Evolutionary conservation across 2,113 vertebrate species (phyloP).

Genomic region (Chaenocephalus aceratus): DNA sequence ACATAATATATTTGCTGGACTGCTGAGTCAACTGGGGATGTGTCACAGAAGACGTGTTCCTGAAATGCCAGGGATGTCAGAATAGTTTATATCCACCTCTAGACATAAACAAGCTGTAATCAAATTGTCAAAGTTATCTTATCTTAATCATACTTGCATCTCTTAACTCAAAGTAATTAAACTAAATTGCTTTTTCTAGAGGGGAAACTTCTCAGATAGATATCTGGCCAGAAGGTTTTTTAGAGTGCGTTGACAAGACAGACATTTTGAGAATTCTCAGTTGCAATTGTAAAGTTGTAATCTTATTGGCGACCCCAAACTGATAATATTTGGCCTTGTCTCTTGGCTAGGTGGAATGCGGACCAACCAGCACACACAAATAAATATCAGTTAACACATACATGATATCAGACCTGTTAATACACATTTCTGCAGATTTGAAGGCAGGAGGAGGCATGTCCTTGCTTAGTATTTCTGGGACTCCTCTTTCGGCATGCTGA

Average conservation of each 20-base stretch:
- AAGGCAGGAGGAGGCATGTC: neutral
- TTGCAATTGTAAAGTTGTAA: neutral
- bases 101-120: neutral
- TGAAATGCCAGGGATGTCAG: neutral
- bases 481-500: neutral
- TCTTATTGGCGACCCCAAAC: neutral
- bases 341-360: neutral
- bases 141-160: neutral
- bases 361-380: neutral
- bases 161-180: neutral
- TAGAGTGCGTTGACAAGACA: neutral
- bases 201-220: neutral
- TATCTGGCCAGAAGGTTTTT: neutral
- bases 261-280: neutral
- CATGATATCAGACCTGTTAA: neutral
- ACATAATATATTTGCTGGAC: slow-evolving; percentile 27
- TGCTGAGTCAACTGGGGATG: slow-evolving; percentile 4
- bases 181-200: neutral
- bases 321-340: neutral
- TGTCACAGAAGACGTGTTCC: slow-evolving; percentile 33
- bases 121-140: too few relatives aligned
- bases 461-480: neutral
- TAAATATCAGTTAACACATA: neutral
- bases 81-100: neutral
- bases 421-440: neutral